A percentile compares a stretch with the other conserved stretches of the same genome.
Evolutionary conservation across 2,888 invertebrate genomes (phyloP).

Genomic region (Quadriops clusia): DNA sequence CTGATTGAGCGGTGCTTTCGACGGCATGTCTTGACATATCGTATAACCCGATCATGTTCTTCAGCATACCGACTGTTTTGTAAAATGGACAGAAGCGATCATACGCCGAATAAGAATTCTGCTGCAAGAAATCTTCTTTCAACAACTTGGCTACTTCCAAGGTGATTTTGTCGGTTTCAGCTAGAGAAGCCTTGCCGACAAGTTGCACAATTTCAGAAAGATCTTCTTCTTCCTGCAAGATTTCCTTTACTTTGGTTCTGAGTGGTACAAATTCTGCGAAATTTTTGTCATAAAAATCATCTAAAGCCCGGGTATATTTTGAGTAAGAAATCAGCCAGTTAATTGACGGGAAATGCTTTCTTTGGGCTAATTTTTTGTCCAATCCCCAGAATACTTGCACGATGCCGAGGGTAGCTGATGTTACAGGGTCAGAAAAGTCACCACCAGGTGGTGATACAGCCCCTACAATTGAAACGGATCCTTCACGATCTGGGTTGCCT

Average conservation of each 20-base stretch:
- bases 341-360: conserved; percentile 99
- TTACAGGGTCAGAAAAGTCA: conserved; percentile 99
- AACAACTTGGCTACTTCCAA: conserved; percentile 95
- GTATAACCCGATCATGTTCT: conserved; percentile 96
- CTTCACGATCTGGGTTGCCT: conserved; percentile 96
- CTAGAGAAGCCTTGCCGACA: conserved; percentile 97
- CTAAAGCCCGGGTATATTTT: conserved; percentile 96
- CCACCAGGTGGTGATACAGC: conserved; percentile 99
- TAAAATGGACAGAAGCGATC: conserved; percentile 99
- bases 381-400: conserved; percentile 99
- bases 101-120: conserved; percentile 93
- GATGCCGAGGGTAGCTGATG: conserved; percentile 90
- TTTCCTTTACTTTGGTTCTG: conserved; percentile 79
- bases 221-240: conserved; percentile 84
- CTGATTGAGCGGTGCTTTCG: conserved; percentile 95
- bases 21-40: conserved; percentile 97
- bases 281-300: conserved; percentile 99
- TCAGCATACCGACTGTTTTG: conserved; percentile 98
- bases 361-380: conserved; percentile 96
- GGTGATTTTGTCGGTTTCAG: conserved; percentile 98
- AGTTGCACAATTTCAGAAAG: conserved; percentile 98
- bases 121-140: conserved; percentile 99
- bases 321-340: conserved; percentile 98
- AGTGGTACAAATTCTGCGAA: conserved; percentile 94
- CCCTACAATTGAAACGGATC: conserved; percentile 98